Conservation (phyloP, 2,797 vertebrate species). For the Percopsis omiscomaycus region DNA sequence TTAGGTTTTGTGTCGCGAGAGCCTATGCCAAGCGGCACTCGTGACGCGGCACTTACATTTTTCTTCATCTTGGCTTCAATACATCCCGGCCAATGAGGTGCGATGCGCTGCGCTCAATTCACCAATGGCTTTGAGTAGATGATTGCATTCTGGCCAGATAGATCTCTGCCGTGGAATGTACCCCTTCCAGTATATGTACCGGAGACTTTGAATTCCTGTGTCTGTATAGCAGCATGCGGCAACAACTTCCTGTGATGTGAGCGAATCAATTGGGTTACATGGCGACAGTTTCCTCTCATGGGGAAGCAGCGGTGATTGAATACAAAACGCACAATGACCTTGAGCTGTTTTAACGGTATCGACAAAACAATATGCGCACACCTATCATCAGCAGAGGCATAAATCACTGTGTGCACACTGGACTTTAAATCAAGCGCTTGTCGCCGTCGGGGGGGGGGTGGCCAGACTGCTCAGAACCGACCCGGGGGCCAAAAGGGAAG, state of each 20-base stretch:
- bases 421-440: constrained; percentile 69
- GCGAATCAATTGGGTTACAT: constrained; percentile 42
- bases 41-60: constrained; percentile 52
- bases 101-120: constrained; percentile 47
- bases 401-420: constrained; percentile 64
- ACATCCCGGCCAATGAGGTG: constrained; percentile 66
- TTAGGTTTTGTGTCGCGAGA: too few species aligned
- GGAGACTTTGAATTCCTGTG: constrained; percentile 46
- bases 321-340: constrained; percentile 63
- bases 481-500: constrained; percentile 58
- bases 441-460: constrained; percentile 29
- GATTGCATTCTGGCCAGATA: constrained; percentile 51
- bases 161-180: constrained; percentile 38
- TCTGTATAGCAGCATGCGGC: constrained; percentile 26
- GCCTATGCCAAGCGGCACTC: constrained; percentile 50
- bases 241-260: constrained; percentile 50
- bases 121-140: constrained; percentile 52
- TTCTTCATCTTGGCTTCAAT: constrained; percentile 59
- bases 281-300: constrained; percentile 52
- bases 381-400: constrained; percentile 70
- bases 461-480: constrained; percentile 36
- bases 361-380: constrained; percentile 74
- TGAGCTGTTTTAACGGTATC: constrained; percentile 65
- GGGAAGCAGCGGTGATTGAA: constrained; percentile 59
- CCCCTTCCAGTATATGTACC: constrained; percentile 25